These are phyloP conservation scores for Mechanitis messenoides DNA, from an alignment of 2,888 invertebrate genomes.

Conservation along the genomic window DNA sequence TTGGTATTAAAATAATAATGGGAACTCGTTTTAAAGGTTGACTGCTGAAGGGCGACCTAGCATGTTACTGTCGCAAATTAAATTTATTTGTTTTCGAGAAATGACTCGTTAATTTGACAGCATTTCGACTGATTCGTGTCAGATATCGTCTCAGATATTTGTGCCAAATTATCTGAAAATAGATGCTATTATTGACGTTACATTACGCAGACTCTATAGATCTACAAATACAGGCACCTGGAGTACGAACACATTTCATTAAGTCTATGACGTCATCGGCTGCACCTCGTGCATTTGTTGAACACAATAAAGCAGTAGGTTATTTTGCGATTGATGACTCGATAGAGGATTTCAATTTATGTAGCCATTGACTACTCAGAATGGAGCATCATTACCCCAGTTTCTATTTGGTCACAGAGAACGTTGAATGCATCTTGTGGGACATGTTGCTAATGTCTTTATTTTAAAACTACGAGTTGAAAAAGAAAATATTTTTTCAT, in stretches of 20 bases:
- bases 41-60: constrained; percentile 39
- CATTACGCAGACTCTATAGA: constrained; percentile 19
- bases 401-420: constrained; percentile 33
- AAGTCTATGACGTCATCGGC: constrained; percentile 42
- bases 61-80: constrained; percentile 16
- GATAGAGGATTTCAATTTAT: constrained; percentile 68
- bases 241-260: constrained; percentile 45
- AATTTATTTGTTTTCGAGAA: constrained; percentile 27
- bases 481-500: no score
- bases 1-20: constrained; percentile 40
- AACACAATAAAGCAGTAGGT: constrained; percentile 55
- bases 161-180: constrained; percentile 50
- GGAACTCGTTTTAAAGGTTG: constrained; percentile 38
- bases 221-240: neutral
- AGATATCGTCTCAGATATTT: constrained; percentile 51
- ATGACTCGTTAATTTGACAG: constrained; percentile 50
- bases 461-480: no score
- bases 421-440: constrained; percentile 18
- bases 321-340: constrained; percentile 59
- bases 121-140: constrained; percentile 48
- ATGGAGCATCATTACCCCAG: constrained; percentile 55
- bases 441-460: constrained; percentile 12
- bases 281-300: constrained; percentile 45
- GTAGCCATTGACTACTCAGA: constrained; percentile 58
- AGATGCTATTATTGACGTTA: constrained; percentile 28